Conservation (phyloP, 1,140 invertebrate genomes). For the Ruditapes philippinarum region DNA sequence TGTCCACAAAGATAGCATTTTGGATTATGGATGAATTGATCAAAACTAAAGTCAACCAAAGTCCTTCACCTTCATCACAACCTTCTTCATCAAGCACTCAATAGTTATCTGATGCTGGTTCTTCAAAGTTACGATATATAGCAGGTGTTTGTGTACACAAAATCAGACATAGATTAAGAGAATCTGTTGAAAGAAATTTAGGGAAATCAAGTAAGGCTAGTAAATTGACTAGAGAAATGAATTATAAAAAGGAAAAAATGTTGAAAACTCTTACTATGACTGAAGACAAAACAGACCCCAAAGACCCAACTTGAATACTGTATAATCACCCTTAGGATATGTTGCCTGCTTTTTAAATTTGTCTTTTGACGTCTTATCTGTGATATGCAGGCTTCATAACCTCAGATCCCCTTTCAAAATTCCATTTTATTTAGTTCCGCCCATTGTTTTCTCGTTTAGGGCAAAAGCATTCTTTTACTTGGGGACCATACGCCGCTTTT, state of each 20-base stretch:
- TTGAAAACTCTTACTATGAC: neutral
- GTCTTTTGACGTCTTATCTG: too few relatives aligned
- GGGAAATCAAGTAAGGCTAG: neutral
- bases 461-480: too few relatives aligned
- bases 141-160: neutral
- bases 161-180: neutral
- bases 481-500: too few relatives aligned
- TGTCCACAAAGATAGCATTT: neutral
- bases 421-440: too few relatives aligned
- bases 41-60: neutral
- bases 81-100: neutral
- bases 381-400: too few relatives aligned
- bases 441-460: too few relatives aligned
- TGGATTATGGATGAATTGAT: constrained; percentile 11
- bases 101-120: neutral
- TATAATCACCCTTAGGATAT: too few relatives aligned
- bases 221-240: neutral
- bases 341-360: too few relatives aligned
- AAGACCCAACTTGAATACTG: neutral
- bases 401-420: too few relatives aligned
- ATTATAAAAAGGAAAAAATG: neutral
- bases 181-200: neutral
- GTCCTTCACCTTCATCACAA: neutral
- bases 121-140: neutral
- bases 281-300: neutral